These are phyloP conservation scores for Diachasma alloeum DNA, from an alignment of 1,140 invertebrate genomes.

Conservation along the genomic window DNA sequence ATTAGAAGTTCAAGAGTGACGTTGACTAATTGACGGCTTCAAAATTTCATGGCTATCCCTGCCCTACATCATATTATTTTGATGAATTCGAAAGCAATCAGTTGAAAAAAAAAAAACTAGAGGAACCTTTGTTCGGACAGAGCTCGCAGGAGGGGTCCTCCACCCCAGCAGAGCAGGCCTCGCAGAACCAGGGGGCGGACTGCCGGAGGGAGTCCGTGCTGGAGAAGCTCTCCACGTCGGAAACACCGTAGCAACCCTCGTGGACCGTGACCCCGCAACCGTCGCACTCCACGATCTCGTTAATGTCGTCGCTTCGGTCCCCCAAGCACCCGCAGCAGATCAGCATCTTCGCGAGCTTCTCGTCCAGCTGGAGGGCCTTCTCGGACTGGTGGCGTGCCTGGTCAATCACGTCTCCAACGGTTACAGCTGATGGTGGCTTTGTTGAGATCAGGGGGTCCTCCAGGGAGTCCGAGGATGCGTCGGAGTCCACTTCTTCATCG, in stretches of 20 bases:
- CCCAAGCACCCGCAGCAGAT: slow-evolving; percentile 95
- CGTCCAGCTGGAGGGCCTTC: slow-evolving; percentile 53
- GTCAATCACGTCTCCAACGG: slow-evolving; percentile 66
- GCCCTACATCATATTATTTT: no score
- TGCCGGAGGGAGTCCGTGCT: slow-evolving; percentile 91
- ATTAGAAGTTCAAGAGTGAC: no score
- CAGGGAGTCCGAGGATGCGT: slow-evolving; percentile 65
- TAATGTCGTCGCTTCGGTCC: slow-evolving; percentile 89
- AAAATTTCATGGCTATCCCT: no score
- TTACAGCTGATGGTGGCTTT: slow-evolving; percentile 54
- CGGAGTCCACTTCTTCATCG: slow-evolving; percentile 62
- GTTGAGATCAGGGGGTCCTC: slow-evolving; percentile 64
- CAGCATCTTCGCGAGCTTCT: slow-evolving; percentile 67
- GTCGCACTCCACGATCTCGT: slow-evolving; percentile 98
- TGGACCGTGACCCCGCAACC: slow-evolving; percentile 95
- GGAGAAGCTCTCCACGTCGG: slow-evolving; percentile 88
- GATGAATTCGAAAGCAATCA: no score
- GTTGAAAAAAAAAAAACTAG: no score
- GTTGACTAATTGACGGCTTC: no score
- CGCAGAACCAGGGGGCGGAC: slow-evolving; percentile 98
- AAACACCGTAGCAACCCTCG: slow-evolving; percentile 97
- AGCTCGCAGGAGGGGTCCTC: slow-evolving; percentile 87
- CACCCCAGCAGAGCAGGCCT: slow-evolving; percentile 93
- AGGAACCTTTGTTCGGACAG: slow-evolving; percentile 71
- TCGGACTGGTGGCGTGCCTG: slow-evolving; percentile 63